These are phyloP conservation scores for Steinernema hermaphroditum DNA, from an alignment of 2,888 invertebrate species.

Conservation along the genomic window DNA sequence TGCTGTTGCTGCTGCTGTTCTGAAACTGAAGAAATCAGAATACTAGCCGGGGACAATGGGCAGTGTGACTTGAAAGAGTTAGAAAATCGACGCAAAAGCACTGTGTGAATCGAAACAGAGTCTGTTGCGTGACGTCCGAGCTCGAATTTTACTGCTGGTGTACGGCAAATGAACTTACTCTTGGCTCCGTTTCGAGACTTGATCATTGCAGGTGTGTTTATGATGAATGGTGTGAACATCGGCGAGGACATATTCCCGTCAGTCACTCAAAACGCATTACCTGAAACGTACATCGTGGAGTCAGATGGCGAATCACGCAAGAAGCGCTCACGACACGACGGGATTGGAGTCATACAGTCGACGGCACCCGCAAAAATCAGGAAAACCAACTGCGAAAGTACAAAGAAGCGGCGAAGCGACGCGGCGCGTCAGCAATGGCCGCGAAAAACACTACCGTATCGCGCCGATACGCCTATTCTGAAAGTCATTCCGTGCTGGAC, in stretches of 20 bases:
- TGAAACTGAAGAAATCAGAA: too few species aligned
- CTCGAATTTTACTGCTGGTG: too few species aligned
- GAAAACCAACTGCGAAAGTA: constrained; percentile 6
- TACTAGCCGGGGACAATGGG: too few species aligned
- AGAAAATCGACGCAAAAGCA: too few species aligned
- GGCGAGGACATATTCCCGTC: constrained; percentile 6
- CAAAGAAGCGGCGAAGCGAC: not conserved
- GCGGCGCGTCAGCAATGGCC: not conserved
- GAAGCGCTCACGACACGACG: not conserved
- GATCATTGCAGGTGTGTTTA: constrained; percentile 25
- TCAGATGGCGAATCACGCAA: not conserved
- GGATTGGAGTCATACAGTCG: constrained; percentile 1
- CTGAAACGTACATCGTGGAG: not conserved
- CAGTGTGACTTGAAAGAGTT: too few species aligned
- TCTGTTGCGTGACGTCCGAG: too few species aligned
- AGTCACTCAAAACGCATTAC: constrained; percentile 18
- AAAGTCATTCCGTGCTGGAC: constrained; percentile 18
- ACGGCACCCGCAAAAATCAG: not conserved
- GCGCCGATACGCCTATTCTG: not conserved
- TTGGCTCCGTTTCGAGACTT: constrained; percentile 16
- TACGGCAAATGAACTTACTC: not conserved
- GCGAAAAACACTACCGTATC: not conserved
- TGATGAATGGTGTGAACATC: constrained; percentile 27
- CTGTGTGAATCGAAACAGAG: too few species aligned
- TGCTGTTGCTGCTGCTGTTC: constrained; percentile 14